These are phyloP conservation scores for Raphicerus campestris DNA, from an alignment of 2,113 vertebrate species.

Conservation along the genomic window DNA sequence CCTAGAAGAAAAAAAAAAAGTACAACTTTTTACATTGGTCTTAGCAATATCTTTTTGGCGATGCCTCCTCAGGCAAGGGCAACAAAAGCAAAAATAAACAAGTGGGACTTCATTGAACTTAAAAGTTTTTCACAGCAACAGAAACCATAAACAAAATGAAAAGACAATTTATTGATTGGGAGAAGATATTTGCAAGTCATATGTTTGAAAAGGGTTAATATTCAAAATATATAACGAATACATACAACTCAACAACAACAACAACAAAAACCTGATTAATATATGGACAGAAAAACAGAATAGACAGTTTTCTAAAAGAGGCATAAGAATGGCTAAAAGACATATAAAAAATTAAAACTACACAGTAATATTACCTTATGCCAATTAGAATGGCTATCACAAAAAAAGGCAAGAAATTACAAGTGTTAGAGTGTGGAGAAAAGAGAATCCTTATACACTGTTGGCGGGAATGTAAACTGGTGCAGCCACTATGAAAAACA, in stretches of 20 bases:
- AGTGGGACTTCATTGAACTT: not conserved
- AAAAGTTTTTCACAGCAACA: not conserved
- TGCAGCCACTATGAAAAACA: not conserved
- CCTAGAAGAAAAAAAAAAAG: not conserved
- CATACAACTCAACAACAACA: not conserved
- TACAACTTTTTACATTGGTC: not conserved
- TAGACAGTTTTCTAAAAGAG: not conserved
- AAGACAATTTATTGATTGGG: not conserved
- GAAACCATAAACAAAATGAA: not conserved
- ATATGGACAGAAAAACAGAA: not conserved
- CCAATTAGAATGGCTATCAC: not conserved
- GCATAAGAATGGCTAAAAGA: not conserved
- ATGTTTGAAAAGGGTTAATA: not conserved
- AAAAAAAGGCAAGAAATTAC: not conserved
- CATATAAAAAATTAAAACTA: not conserved
- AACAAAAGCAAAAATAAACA: not conserved
- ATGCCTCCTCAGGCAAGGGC: not conserved
- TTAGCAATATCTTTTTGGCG: not conserved
- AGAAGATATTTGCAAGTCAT: not conserved
- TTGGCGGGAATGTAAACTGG: not conserved
- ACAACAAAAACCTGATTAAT: not conserved
- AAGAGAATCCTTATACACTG: not conserved
- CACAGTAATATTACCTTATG: not conserved
- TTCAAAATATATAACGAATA: not conserved
- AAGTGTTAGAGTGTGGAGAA: not conserved